These are phyloP conservation scores for Monochamus saltuarius DNA, from an alignment of 1,140 invertebrate genomes.

Conservation along the genomic window DNA sequence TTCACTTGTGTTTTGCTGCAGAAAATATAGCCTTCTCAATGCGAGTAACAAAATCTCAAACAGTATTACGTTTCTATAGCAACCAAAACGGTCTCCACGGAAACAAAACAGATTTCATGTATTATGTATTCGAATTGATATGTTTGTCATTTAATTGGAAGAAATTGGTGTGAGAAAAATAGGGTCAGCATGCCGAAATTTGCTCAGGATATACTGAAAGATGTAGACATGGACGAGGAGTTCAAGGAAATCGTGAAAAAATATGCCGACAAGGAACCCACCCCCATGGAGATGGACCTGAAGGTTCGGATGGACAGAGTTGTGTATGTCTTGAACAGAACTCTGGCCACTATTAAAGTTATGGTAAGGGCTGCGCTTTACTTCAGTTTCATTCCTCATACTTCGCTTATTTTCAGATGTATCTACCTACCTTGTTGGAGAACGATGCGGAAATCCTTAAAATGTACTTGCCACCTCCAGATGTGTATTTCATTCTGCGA, in stretches of 20 bases:
- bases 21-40: too few relatives aligned
- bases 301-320: conserved; percentile 34
- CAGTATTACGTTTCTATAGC: too few relatives aligned
- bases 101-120: too few relatives aligned
- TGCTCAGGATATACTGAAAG: background rate
- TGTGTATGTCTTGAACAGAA: conserved; percentile 29
- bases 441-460: conserved; percentile 13
- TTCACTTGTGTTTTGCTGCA: background rate
- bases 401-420: conserved; percentile 15
- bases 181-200: conserved; percentile 4
- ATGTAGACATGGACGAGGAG: conserved; percentile 14
- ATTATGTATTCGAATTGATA: too few relatives aligned
- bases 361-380: conserved; percentile 26
- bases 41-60: too few relatives aligned
- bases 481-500: conserved; percentile 14
- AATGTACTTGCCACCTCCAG: conserved; percentile 10
- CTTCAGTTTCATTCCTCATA: background rate
- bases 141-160: too few relatives aligned
- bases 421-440: conserved; percentile 23
- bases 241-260: conserved; percentile 6
- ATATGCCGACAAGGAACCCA: conserved; percentile 9
- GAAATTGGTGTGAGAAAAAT: too few relatives aligned
- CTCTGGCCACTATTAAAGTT: conserved; percentile 27
- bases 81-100: too few relatives aligned
- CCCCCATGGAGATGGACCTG: conserved; percentile 32